phyloP scores from a whole-genome alignment of 2,797 vertebrate genomes.

The Platyrinchus mystaceus region DNA sequence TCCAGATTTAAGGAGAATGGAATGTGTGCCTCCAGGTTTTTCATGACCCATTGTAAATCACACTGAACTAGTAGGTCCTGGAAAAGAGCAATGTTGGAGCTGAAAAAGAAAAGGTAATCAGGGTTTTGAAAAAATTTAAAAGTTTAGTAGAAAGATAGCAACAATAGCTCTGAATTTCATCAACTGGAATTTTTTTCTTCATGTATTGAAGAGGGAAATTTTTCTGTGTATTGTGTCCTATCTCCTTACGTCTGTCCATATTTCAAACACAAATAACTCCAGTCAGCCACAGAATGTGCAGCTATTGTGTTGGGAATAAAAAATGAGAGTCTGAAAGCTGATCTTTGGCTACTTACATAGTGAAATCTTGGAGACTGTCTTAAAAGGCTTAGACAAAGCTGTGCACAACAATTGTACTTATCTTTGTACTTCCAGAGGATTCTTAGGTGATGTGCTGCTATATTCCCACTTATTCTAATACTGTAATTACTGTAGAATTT shows the following conservation, averaged over 20 bases:
- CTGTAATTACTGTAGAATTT: conserved; percentile 57
- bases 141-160: not conserved
- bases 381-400: not conserved
- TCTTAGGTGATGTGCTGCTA: not conserved
- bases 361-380: not conserved
- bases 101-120: not conserved
- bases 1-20: not conserved
- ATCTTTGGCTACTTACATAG: not conserved
- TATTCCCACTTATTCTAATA: conserved; percentile 32
- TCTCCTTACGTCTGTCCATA: not conserved
- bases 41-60: not conserved
- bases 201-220: not conserved
- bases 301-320: not conserved
- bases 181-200: not conserved
- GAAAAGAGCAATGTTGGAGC: not conserved
- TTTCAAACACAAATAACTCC: not conserved
- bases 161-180: not conserved
- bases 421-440: conserved; percentile 14
- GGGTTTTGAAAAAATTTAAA: not conserved
- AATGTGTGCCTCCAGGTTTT: not conserved
- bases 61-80: not conserved
- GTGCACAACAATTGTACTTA: not conserved
- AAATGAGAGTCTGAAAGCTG: not conserved
- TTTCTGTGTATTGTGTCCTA: not conserved
- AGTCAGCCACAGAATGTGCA: not conserved